Evolutionary conservation across 2,797 vertebrate genomes (phyloP), one percentile per base, ranked within the genome.

Genomic region (Lophius americanus): DNA sequence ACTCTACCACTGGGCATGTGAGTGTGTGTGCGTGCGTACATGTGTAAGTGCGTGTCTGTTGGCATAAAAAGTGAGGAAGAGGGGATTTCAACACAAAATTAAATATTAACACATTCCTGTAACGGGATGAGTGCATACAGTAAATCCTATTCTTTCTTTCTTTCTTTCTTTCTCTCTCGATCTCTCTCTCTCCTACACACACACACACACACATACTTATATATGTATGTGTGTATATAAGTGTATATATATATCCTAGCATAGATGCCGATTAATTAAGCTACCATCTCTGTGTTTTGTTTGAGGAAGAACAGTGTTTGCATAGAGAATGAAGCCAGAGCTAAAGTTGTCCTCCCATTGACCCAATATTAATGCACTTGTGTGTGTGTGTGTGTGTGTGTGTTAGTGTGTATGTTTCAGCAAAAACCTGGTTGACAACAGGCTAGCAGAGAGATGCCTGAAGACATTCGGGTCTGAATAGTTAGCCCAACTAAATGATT

Each of bases 311-410:
- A 7, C 43, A 4, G 7, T 44, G 46, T 32, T 32, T 79, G 76
- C 79, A 10, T 78, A 11, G 7, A 46, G 14, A 76, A 38, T 9
- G n/a, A 13, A 41, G 75, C 52, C 3, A 3, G 33, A 65, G 50
- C 54, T 76, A 72, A 82, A 85, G 74, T 78, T 78, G 73, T 87
- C 78, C 78, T 73, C 35, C 12, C 69, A 82, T 72, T 64, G 82
- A 86, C 72, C 72, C 7, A 3, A 51, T 62, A 55, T 76, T 75
- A 57, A 36, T 74, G 38, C 14, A 1, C 10, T 2, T 23, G 46
- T 64, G 51, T 56, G 79, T 79, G 51, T 67, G 7, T 49, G 13
- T 44, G 10, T 60, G 50, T 48, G 80, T 74, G 64, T 57, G 37
- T 41, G 54, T 23, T 23, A 23, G 23, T 55, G 12, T 53, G 36